A percentile compares a stretch with the other conserved stretches of the same genome.
phyloP scores from a whole-genome alignment of 1,140 invertebrate genomes.

The Macrocentrus cingulum region DNA sequence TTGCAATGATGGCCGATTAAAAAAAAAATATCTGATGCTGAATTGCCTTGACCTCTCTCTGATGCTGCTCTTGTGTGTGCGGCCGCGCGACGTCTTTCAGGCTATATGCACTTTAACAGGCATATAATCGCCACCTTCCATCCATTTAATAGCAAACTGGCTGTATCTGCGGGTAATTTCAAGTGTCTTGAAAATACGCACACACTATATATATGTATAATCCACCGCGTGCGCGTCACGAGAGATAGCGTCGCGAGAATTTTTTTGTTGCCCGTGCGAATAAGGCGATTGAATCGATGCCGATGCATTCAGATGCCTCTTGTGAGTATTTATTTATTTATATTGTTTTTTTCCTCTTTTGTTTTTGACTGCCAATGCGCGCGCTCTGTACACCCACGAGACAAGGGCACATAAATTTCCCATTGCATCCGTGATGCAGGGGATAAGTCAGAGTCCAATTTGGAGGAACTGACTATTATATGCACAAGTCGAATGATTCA shows the following conservation, averaged over 20 bases:
- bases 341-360: not conserved
- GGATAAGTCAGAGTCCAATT: slow-evolving; percentile 26
- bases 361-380: not conserved
- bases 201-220: slow-evolving; percentile 46
- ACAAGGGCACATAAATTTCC: slow-evolving; percentile 10
- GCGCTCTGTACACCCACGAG: not conserved
- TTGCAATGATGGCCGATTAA: no score
- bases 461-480: no score
- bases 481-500: slow-evolving; percentile 9
- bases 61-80: no score
- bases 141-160: not conserved
- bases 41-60: no score
- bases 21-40: no score
- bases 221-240: slow-evolving; percentile 5
- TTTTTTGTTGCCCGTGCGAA: slow-evolving; percentile 29
- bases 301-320: slow-evolving; percentile 27
- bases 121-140: not conserved
- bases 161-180: not conserved
- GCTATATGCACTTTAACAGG: not conserved
- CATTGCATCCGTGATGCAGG: slow-evolving; percentile 22
- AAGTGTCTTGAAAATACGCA: slow-evolving; percentile 33
- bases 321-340: not conserved
- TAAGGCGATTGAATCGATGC: slow-evolving; percentile 49
- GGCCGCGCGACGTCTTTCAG: no score
- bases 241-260: not conserved